Conservation (phyloP, 1,140 invertebrate genomes). For the Nixonia krombeini region DNA sequence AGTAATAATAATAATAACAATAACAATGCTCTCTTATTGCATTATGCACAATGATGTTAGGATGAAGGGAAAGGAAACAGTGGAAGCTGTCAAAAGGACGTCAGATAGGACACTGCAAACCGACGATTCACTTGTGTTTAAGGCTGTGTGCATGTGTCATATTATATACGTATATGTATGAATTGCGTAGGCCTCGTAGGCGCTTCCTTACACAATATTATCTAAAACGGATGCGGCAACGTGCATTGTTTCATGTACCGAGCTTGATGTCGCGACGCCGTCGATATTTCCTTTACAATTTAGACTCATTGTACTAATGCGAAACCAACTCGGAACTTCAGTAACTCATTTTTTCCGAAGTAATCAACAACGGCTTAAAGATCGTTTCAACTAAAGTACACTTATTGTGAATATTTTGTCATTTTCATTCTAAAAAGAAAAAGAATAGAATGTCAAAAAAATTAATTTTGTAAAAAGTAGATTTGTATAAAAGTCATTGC, state of each 20-base stretch:
- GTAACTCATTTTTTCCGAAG: slow-evolving; percentile 37
- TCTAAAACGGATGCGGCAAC: slow-evolving; percentile 64
- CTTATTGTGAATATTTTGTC: no score
- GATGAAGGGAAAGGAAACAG: slow-evolving; percentile 50
- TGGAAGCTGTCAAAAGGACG: slow-evolving; percentile 56
- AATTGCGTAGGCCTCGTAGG: slow-evolving; percentile 43
- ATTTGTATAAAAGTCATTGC: no score
- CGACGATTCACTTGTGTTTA: slow-evolving; percentile 42
- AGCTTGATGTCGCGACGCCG: slow-evolving; percentile 62
- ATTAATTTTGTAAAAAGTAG: no score
- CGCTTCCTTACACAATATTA: slow-evolving; percentile 58
- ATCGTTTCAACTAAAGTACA: slow-evolving; percentile 2
- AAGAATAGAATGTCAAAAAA: no score
- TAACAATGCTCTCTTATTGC: slow-evolving; percentile 41
- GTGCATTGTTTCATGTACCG: slow-evolving; percentile 61
- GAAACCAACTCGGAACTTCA: slow-evolving; percentile 39
- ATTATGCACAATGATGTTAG: slow-evolving; percentile 58
- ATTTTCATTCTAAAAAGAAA: no score
- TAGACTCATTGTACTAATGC: slow-evolving; percentile 46
- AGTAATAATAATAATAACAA: slow-evolving; percentile 34
- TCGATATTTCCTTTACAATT: slow-evolving; percentile 67
- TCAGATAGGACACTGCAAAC: slow-evolving; percentile 55
- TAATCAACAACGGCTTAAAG: slow-evolving; percentile 46
- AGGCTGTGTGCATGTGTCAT: slow-evolving; percentile 22
- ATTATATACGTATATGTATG: slow-evolving; percentile 17